Conservation (phyloP, 1,140 invertebrate species). For the Arctopsyche grandis region DNA sequence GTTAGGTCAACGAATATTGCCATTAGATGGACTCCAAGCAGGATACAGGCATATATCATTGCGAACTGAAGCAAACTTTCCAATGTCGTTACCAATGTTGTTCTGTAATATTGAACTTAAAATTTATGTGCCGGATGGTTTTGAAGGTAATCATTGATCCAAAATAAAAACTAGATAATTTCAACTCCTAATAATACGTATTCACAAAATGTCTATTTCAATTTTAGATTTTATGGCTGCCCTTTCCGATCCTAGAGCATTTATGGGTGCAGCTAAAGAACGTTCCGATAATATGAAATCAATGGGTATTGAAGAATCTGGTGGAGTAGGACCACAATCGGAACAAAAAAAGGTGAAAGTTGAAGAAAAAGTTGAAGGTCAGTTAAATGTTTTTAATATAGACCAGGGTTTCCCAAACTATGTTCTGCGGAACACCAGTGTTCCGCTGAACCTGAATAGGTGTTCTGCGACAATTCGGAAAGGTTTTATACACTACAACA, state of each 20-base stretch:
- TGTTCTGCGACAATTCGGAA: too few relatives aligned
- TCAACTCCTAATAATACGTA: neutral
- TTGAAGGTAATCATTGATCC: slow-evolving; percentile 78
- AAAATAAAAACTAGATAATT: slow-evolving; percentile 30
- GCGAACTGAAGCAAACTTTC: slow-evolving; percentile 98
- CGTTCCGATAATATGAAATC: slow-evolving; percentile 92
- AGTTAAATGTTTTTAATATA: slow-evolving; percentile 52
- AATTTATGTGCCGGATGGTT: slow-evolving; percentile 99
- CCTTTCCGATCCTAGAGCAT: slow-evolving; percentile 93
- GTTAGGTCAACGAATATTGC: slow-evolving; percentile 96
- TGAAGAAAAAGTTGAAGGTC: slow-evolving; percentile 78
- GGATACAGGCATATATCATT: slow-evolving; percentile 98
- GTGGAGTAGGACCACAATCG: slow-evolving; percentile 65
- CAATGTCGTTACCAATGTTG: slow-evolving; percentile 97
- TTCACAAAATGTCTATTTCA: neutral
- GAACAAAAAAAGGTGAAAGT: slow-evolving; percentile 69
- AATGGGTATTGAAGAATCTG: slow-evolving; percentile 90
- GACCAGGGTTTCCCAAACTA: too few relatives aligned
- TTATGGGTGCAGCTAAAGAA: slow-evolving; percentile 88
- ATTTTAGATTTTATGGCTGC: slow-evolving; percentile 94
- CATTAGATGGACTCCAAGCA: slow-evolving; percentile 96
- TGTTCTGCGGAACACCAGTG: too few relatives aligned
- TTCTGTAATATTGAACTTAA: slow-evolving; percentile 99
- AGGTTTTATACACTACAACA: too few relatives aligned
- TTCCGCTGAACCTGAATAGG: too few relatives aligned